Evolutionary conservation across 2,113 vertebrate genomes (phyloP).

Genomic region (Microtus ochrogaster): DNA sequence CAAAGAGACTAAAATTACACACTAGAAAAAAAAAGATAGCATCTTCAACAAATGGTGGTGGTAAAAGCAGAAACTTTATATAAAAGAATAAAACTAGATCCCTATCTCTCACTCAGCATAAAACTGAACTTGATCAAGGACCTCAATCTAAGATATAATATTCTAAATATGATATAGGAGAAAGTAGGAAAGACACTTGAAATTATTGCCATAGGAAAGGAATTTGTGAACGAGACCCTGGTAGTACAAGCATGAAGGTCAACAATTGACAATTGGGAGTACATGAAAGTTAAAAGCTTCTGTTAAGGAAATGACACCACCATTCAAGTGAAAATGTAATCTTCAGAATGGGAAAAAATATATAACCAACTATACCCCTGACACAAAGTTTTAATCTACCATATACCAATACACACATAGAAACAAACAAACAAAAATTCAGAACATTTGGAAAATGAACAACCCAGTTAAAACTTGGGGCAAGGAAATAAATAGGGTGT

Average conservation of each 20-base stretch:
- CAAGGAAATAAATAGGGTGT: neutral
- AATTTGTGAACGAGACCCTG: neutral
- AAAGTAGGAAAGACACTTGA: neutral
- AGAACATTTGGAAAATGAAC: neutral
- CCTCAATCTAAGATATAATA: neutral
- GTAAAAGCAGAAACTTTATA: neutral
- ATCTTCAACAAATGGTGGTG: neutral
- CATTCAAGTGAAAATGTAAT: neutral
- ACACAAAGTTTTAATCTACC: neutral
- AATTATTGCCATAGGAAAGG: neutral
- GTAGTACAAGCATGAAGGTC: neutral
- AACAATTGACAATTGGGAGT: neutral
- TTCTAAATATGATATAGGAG: neutral
- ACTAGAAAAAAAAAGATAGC: neutral
- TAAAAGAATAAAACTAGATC: neutral
- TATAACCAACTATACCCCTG: neutral
- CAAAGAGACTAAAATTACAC: neutral
- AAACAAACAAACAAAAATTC: neutral
- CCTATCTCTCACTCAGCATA: neutral
- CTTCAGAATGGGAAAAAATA: neutral
- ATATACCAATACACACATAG: neutral
- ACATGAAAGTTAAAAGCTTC: neutral
- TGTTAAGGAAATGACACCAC: neutral
- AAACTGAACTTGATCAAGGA: neutral
- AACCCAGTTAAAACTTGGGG: neutral